Base-by-base conservation (phyloP, 2,888 invertebrate genomes). In the Peribatodes rhomboidaria region DNA sequence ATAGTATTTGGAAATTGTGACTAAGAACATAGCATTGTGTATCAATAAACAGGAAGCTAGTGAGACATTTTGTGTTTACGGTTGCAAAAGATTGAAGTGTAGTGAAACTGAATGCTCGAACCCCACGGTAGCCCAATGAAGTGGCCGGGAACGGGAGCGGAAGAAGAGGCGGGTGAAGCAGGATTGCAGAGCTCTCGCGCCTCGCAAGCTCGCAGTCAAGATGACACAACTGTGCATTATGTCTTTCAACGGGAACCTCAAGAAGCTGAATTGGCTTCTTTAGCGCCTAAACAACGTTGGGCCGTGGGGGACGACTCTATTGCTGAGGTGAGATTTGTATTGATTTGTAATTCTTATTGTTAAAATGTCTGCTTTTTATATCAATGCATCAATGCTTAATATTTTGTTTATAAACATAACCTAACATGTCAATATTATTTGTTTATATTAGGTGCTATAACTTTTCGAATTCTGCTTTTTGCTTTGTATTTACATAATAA, bases 221-320 rank as follows among this genome's bases (percentile, higher is more conserved):
- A 98, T 89, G 98, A 98, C 94, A 98, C 98, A 71, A 96, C 97
- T 87, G 98, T 98, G 76, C 97, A 98, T 81, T 98, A 98, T 89
- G 97, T 98, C 75, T 98, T 97, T 87, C 98, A 98, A 77, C 85
- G 91, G 65, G 96, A 96, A 69, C 96, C 96, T 73, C 95, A 96
- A 72, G 98, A 98, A 84, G 95, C 96, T 60, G 98, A 98, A 85
- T 95, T 97, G 85, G 94, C 95, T 69, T 94, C 95, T 70, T 92
- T 96, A 91, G 96, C 95, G 69, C 95, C 95, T 53, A 97, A 97
- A 87, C 95, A 96, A 76, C 95, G 97, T 75, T 98, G 98, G 98
- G 97, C 97, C 39, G 95, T 97, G 67, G 98, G 97, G 67, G 98
- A 98, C 89, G 98, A 98, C 88, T 96, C 96, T 83, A 95, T 97